Base-by-base conservation (phyloP, 2,113 vertebrate species). In the Lepus timidus region DNA sequence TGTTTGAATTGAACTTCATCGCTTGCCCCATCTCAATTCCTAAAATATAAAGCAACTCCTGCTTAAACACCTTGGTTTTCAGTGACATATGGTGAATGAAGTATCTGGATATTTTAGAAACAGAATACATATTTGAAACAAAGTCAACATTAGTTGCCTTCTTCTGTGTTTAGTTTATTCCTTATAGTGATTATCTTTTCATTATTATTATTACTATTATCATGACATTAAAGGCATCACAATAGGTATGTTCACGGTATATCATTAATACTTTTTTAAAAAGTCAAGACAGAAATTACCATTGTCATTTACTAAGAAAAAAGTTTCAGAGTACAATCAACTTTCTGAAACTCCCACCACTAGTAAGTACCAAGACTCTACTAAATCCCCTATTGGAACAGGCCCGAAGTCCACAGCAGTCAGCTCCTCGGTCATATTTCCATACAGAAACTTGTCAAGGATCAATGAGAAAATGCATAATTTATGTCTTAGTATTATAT, bases 401-500 rank as follows among this genome's bases (percentile, higher is more conserved):
- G 92, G 80, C 92, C 91, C 85, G 95, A 94, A 93, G 93, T 88
- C 88, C 74, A 96, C 80, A 94, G 88, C 71, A 87, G 73, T 81
- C 67, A 89, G 49, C 79, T n/a, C 82, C 96, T 97, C 93, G 92
- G 49, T 95, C 95, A 94, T 83, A 90, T 96, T 95, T 95, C 83
- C 83, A 95, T 95, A 95, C 55, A 90, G 91, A 95, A 97, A 96
- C 78, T 92, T 96, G 96, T 97, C 96, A 97, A 85, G 75, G 61
- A 96, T 96, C 92, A 93, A 95, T 96, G 82, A 93, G 89, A 94
- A 95, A 96, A 95, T 95, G 52, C 88, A 96, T 97, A 82, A 97
- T 95, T 97, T 83, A 96, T 95, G 93, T 96, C 80, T 95, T 79
- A 78, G 52, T 88, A 92, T 90, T 96, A 92, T 67, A 74, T 17